phyloP scores from a whole-genome alignment of 2,888 invertebrate species.

The Atherix ibis region DNA sequence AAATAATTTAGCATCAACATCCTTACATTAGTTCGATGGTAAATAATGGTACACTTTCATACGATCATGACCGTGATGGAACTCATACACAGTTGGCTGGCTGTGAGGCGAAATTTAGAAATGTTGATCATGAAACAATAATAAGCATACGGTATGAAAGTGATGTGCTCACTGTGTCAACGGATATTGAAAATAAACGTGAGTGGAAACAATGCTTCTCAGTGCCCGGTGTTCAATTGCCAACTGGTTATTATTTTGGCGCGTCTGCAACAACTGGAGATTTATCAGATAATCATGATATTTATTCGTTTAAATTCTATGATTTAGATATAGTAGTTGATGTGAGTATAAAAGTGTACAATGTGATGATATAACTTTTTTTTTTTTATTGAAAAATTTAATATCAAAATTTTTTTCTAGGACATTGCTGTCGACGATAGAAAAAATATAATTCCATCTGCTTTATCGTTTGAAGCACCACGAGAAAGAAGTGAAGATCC shows the following conservation, averaged over 20 bases:
- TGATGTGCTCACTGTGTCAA: slow-evolving; percentile 77
- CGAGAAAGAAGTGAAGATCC: slow-evolving; percentile 81
- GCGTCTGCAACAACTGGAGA: slow-evolving; percentile 94
- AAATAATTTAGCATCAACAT: slow-evolving; percentile 91
- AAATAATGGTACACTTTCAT: slow-evolving; percentile 86
- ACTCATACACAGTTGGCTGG: slow-evolving; percentile 95
- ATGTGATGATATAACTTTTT: neutral
- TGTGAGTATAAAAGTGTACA: too few relatives aligned
- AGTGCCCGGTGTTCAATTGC: slow-evolving; percentile 76
- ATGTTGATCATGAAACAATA: slow-evolving; percentile 77
- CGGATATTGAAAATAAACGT: slow-evolving; percentile 80
- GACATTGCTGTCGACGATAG: slow-evolving; percentile 37
- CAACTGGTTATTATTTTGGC: slow-evolving; percentile 91
- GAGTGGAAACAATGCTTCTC: slow-evolving; percentile 89
- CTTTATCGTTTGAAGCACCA: slow-evolving; percentile 78
- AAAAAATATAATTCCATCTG: slow-evolving; percentile 73
- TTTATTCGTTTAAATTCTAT: slow-evolving; percentile 79
- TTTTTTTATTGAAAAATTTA: slow-evolving; percentile 3
- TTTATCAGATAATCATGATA: slow-evolving; percentile 90
- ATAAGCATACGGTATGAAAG: slow-evolving; percentile 81
- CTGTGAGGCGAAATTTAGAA: slow-evolving; percentile 91
- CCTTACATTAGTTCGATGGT: slow-evolving; percentile 98
- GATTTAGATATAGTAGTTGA: slow-evolving; percentile 50
- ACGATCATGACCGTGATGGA: slow-evolving; percentile 97
- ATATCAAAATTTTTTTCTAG: too few relatives aligned